Conservation (phyloP, 2,888 invertebrate species). For the Merodon equestris region DNA sequence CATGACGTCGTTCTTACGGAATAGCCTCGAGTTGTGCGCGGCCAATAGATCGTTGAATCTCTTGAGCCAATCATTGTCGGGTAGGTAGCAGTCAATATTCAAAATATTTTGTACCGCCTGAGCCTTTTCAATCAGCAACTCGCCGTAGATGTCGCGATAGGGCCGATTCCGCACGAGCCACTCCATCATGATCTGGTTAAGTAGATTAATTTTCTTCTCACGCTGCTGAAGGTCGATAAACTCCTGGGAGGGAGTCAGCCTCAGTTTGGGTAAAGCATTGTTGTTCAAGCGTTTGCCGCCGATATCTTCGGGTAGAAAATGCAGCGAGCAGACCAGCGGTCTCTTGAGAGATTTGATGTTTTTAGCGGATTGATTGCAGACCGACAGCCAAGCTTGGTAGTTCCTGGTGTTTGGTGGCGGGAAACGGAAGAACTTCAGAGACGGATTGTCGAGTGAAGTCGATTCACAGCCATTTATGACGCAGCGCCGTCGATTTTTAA, state of each 20-base stretch:
- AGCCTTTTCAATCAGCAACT: slow-evolving; percentile 43
- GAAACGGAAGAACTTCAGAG: slow-evolving; percentile 77
- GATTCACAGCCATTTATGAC: slow-evolving; percentile 77
- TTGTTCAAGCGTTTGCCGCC: slow-evolving; percentile 75
- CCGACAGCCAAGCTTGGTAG: slow-evolving; percentile 76
- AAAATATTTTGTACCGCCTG: slow-evolving; percentile 40
- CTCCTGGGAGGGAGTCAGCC: slow-evolving; percentile 75
- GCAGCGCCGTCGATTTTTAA: slow-evolving; percentile 71
- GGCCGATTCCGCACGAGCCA: slow-evolving; percentile 75
- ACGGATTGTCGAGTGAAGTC: slow-evolving; percentile 75
- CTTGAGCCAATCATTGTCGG: slow-evolving; percentile 77
- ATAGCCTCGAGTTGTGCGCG: slow-evolving; percentile 26
- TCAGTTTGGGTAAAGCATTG: slow-evolving; percentile 74
- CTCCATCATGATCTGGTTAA: slow-evolving; percentile 76
- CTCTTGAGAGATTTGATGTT: slow-evolving; percentile 77
- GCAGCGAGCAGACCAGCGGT: slow-evolving; percentile 76
- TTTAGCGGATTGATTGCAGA: slow-evolving; percentile 76
- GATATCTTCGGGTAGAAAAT: slow-evolving; percentile 75
- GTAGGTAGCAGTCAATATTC: slow-evolving; percentile 35
- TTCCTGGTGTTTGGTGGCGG: slow-evolving; percentile 75
- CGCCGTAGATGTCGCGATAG: slow-evolving; percentile 50
- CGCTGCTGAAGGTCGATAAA: slow-evolving; percentile 75
- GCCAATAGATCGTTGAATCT: slow-evolving; percentile 73
- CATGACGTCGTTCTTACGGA: slow-evolving; percentile 71
- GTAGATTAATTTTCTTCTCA: slow-evolving; percentile 75